These are phyloP conservation scores for Xylophagus ater DNA, from an alignment of 2,888 invertebrate species.

Conservation along the genomic window DNA sequence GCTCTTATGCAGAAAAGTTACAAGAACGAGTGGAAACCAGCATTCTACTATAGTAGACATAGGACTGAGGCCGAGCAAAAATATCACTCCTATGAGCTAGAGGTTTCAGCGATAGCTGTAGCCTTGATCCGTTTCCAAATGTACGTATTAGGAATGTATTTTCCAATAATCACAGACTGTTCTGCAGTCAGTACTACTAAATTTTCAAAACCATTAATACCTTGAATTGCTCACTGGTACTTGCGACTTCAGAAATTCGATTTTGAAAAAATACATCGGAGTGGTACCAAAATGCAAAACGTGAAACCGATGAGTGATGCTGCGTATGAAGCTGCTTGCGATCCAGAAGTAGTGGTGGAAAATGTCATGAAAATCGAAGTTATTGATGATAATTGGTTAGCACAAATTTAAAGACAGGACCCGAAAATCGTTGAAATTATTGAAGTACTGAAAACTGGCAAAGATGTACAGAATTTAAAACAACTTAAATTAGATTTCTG, in stretches of 20 bases:
- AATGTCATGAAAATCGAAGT: too few relatives aligned
- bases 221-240: slow-evolving; percentile 8
- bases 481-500: neutral
- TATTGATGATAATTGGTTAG: slow-evolving; percentile 2
- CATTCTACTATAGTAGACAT: neutral
- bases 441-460: neutral
- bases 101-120: neutral
- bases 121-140: neutral
- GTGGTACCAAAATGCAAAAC: slow-evolving; percentile 3
- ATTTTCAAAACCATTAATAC: neutral
- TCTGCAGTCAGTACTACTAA: neutral
- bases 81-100: neutral
- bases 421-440: neutral
- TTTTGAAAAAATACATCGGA: slow-evolving; percentile 1
- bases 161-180: slow-evolving; percentile 5
- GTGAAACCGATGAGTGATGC: slow-evolving; percentile 4
- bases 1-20: neutral
- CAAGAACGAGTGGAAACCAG: slow-evolving; percentile 3
- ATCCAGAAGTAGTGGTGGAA: neutral
- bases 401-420: neutral
- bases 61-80: neutral
- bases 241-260: slow-evolving; percentile 4
- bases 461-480: neutral
- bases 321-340: neutral
- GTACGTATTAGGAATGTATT: neutral